Evolutionary conservation across 1,140 invertebrate genomes (phyloP), one percentile per base, ranked within the genome.

Genomic region (Pogonus chalceus): DNA sequence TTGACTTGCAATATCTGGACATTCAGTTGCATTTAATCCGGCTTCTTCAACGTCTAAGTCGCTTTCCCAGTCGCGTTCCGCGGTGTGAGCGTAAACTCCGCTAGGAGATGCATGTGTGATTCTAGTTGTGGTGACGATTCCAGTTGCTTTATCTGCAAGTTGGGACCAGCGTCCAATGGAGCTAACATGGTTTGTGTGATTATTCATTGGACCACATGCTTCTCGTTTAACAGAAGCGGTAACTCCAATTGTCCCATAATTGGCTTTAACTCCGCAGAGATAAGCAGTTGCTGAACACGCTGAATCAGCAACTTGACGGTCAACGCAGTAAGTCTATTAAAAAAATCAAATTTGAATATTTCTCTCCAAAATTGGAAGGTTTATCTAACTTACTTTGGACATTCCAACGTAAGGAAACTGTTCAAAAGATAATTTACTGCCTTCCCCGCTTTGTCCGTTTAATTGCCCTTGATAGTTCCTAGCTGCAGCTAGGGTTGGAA

Each of bases 191-290:
- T 79, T 79, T 12, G 59, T 67, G 21, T 70, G 62, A 50, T 83
- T 63, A 1, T 77, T 67, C 58, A 79, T 75, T 1, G 75, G 74
- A 52, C 70, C 60, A 56, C 86, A 83, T 35, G 82, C 76, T 0
- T 72, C 69, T 23, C 74, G 67, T 2, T 74, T 76, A 0, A 84
- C 80, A n/a, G 77, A 74, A 0, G 78, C 82, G 56, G 84, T 82
- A 0, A 92, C 76, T 0, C 90, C 90, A 1, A 92, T 73, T 1
- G 83, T 86, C n/a, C 79, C 85, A 43, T 79, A 79, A 63, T 91
- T 90, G 1, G 81, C 81, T 69, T 95, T 95, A 0, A 92, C 82
- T 2, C 92, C 92, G 7, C 78, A 76, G n/a, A 93, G 72, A 60
- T 88, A 89, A 0, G 90, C 87, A 0, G 90, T 93, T 0, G 84